These are phyloP conservation scores for mouse (Mus musculus) DNA, from an alignment of 2,113 vertebrate species.

Conservation along the genomic window GRCm39 chr6:99092001-99092500, in stretches of 20 bases:
- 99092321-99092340: not conserved
- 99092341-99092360: conserved; percentile 7
- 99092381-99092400: not conserved
- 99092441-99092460: not conserved
- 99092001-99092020: not conserved
- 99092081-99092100: not conserved
- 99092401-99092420: not conserved
- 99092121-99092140: not conserved
- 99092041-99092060: not conserved
- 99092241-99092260: not conserved
- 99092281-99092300: not conserved
- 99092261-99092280: too few relatives aligned
- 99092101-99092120: not conserved
- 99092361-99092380: not conserved
- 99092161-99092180: not conserved
- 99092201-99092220: not conserved
- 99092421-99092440: not conserved
- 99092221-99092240: not conserved
- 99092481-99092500: not conserved
- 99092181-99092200: not conserved
- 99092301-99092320: not conserved
- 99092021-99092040: not conserved
- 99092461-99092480: not conserved
- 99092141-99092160: not conserved
- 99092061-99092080: not conserved